Percentiles rank a stretch among this genome's conserved stretches.
phyloP scores from a whole-genome alignment of 2,113 vertebrate species.

The Nibea albiflora region DNA sequence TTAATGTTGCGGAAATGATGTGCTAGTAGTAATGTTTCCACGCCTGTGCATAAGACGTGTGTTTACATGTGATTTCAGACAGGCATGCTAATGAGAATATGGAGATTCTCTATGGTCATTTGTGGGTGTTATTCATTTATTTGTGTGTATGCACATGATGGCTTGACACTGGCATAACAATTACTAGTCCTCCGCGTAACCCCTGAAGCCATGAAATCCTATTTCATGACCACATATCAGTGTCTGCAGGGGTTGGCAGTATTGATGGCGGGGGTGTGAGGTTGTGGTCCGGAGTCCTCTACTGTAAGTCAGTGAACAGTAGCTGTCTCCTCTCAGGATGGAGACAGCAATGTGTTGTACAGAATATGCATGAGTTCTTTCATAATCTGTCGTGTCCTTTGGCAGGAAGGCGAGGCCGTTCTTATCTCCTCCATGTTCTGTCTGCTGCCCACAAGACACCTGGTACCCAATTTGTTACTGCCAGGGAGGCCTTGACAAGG shows the following conservation, averaged over 20 bases:
- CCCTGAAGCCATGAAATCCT: constrained; percentile 54
- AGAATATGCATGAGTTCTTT: constrained; percentile 67
- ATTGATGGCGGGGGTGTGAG: neutral
- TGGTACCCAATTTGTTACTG: constrained; percentile 70
- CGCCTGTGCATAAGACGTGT: neutral
- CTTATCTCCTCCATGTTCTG: constrained; percentile 65
- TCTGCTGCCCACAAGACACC: constrained; percentile 62
- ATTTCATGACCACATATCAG: constrained; percentile 40
- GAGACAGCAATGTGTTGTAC: constrained; percentile 19
- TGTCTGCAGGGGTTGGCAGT: neutral
- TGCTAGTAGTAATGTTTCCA: neutral
- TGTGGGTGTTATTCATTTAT: constrained; percentile 21
- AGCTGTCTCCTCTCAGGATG: constrained; percentile 40
- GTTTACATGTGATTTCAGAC: neutral
- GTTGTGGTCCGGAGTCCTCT: constrained; percentile 29
- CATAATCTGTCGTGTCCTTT: constrained; percentile 67
- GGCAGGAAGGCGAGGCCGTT: constrained; percentile 51
- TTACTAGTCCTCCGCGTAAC: constrained; percentile 27
- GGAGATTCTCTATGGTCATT: constrained; percentile 13
- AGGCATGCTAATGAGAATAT: constrained; percentile 23
- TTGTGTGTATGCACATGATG: constrained; percentile 28
- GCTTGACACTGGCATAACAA: constrained; percentile 32
- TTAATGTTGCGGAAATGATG: constrained; percentile 40
- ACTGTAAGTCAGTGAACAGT: constrained; percentile 4
- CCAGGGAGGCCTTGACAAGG: constrained; percentile 52